Evolutionary conservation across 2,888 invertebrate species (phyloP).

Genomic region (Thelaira solivaga): DNA sequence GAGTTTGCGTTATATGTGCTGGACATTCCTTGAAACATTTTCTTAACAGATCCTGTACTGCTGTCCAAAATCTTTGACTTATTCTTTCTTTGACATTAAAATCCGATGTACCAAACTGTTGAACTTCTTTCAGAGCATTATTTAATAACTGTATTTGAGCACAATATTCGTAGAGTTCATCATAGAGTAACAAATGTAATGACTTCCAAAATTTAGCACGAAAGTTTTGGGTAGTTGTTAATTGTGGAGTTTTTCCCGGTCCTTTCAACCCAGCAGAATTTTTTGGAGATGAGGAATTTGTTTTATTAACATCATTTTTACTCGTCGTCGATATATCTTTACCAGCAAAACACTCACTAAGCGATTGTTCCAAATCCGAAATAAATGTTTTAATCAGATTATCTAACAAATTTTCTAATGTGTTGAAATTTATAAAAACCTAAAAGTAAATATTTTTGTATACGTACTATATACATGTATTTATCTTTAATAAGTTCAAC

Average conservation of each 20-base stretch:
- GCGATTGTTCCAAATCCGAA: constrained; percentile 74
- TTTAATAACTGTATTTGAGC: constrained; percentile 79
- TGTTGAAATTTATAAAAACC: constrained; percentile 76
- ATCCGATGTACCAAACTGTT: constrained; percentile 69
- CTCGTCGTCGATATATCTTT: constrained; percentile 78
- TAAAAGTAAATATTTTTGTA: constrained; percentile 47
- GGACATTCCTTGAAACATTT: constrained; percentile 74
- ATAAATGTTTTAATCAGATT: constrained; percentile 75
- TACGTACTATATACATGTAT: not conserved
- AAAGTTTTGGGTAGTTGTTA: constrained; percentile 79
- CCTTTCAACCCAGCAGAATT: constrained; percentile 68
- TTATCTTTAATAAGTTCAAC: not conserved
- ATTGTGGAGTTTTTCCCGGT: constrained; percentile 79
- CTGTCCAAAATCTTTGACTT: constrained; percentile 79
- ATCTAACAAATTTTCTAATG: constrained; percentile 73
- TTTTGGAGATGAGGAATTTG: constrained; percentile 38
- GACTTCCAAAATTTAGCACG: constrained; percentile 88
- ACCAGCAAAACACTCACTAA: constrained; percentile 76
- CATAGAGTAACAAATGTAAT: constrained; percentile 90
- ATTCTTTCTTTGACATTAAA: constrained; percentile 72
- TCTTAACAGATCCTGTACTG: constrained; percentile 77
- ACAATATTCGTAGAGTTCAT: constrained; percentile 84
- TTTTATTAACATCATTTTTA: constrained; percentile 76
- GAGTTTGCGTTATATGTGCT: constrained; percentile 74
- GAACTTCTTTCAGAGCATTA: constrained; percentile 73